Conservation (phyloP, 2,113 vertebrate species). For the Catagonus wagneri region DNA sequence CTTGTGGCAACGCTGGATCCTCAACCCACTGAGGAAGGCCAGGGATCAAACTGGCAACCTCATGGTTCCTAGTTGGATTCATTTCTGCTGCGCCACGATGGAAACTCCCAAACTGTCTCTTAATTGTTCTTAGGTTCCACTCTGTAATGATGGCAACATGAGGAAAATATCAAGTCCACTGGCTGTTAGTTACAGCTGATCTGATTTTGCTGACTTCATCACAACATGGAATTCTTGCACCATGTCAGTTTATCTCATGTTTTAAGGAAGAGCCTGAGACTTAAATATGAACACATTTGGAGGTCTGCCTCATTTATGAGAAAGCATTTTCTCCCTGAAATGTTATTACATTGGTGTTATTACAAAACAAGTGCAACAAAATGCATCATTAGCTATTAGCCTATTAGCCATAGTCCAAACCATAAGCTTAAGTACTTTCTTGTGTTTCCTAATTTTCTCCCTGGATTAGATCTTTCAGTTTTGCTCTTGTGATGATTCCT, state of each 20-base stretch:
- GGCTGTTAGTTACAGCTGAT: not conserved
- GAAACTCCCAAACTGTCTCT: no score
- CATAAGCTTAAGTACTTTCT: not conserved
- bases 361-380: conserved; percentile 1
- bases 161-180: not conserved
- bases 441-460: not conserved
- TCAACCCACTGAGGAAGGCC: no score
- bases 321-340: conserved; percentile 31
- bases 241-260: not conserved
- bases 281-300: conserved; percentile 2
- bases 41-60: no score
- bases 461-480: not conserved
- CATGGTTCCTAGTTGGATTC: no score
- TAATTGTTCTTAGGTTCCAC: not conserved
- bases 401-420: not conserved
- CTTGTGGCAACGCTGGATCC: no score
- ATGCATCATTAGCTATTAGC: not conserved
- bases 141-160: not conserved
- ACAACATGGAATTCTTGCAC: not conserved
- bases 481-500: not conserved
- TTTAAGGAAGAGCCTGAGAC: not conserved
- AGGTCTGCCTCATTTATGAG: not conserved
- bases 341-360: not conserved
- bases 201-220: not conserved
- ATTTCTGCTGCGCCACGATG: no score